phyloP scores from a whole-genome alignment of 2,113 vertebrate genomes.

The Brachyistius frenatus region DNA sequence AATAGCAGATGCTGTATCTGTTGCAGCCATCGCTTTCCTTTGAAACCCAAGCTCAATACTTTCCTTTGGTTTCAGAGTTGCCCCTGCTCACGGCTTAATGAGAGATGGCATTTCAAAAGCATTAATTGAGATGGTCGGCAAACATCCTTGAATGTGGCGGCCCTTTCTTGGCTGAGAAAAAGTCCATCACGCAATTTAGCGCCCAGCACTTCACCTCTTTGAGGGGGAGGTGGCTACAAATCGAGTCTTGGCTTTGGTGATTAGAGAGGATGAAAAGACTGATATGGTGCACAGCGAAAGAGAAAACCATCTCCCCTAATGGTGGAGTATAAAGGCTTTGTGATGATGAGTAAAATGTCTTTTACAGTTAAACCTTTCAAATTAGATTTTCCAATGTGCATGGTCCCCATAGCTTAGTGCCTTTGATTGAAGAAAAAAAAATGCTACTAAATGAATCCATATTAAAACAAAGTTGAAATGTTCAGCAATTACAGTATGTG shows the following conservation, averaged over 20 bases:
- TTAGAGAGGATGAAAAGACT: conserved; percentile 33
- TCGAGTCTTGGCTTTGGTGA: conserved; percentile 38
- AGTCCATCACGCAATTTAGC: conserved; percentile 56
- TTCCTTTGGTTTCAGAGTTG: conserved; percentile 53
- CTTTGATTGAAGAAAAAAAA: neutral
- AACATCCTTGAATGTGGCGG: conserved; percentile 62
- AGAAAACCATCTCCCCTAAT: neutral
- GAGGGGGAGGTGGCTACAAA: conserved; percentile 38
- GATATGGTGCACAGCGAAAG: neutral
- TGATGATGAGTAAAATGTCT: neutral
- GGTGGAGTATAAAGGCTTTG: conserved; percentile 1
- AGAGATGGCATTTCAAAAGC: conserved; percentile 78
- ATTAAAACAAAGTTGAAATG: neutral
- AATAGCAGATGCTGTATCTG: conserved; percentile 62
- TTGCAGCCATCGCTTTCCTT: conserved; percentile 50
- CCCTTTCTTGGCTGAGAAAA: conserved; percentile 58
- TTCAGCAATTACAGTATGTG: neutral
- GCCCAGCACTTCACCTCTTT: conserved; percentile 46
- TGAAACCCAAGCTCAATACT: conserved; percentile 58
- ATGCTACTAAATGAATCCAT: neutral
- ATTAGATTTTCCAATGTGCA: neutral
- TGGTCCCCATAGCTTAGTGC: neutral
- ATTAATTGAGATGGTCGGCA: conserved; percentile 74
- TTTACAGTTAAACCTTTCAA: neutral
- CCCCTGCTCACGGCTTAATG: conserved; percentile 70